These are phyloP conservation scores for Hemithea aestivaria DNA, from an alignment of 2,888 invertebrate species.

Conservation along the genomic window DNA sequence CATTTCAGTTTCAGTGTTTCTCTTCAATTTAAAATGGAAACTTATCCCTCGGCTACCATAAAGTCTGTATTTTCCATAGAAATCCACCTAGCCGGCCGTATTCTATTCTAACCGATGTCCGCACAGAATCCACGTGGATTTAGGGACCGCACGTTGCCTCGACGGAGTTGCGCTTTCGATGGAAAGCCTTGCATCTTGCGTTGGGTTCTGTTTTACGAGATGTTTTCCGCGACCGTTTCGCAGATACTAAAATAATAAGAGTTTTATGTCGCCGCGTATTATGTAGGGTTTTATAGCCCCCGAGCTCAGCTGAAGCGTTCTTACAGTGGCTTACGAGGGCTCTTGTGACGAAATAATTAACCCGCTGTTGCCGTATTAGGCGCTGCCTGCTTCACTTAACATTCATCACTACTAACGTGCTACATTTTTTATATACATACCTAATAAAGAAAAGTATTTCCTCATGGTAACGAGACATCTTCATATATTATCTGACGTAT, in stretches of 20 bases:
- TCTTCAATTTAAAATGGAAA: slow-evolving; percentile 78
- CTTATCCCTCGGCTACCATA: slow-evolving; percentile 75
- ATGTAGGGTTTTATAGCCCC: slow-evolving; percentile 71
- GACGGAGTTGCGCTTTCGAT: slow-evolving; percentile 40
- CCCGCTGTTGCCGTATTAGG: slow-evolving; percentile 66
- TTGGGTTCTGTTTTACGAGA: slow-evolving; percentile 74
- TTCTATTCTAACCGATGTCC: slow-evolving; percentile 72
- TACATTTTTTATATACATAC: slow-evolving; percentile 42
- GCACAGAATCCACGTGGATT: slow-evolving; percentile 71
- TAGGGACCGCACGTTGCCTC: slow-evolving; percentile 56
- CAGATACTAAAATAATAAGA: slow-evolving; percentile 79
- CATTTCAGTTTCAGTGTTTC: slow-evolving; percentile 73
- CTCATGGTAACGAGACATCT: slow-evolving; percentile 2
- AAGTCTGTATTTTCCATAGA: slow-evolving; percentile 77
- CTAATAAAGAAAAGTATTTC: slow-evolving; percentile 1
- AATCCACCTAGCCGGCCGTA: slow-evolving; percentile 65
- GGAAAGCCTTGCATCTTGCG: slow-evolving; percentile 55
- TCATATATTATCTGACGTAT: not conserved
- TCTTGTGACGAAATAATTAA: slow-evolving; percentile 77
- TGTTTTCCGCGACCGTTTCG: slow-evolving; percentile 72
- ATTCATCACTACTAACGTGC: slow-evolving; percentile 47
- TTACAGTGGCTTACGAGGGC: slow-evolving; percentile 73
- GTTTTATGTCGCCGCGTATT: slow-evolving; percentile 74
- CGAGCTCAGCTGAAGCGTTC: slow-evolving; percentile 68
- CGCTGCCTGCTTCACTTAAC: slow-evolving; percentile 43